phyloP scores from a whole-genome alignment of 2,113 vertebrate species.

The Loxodonta africana region DNA sequence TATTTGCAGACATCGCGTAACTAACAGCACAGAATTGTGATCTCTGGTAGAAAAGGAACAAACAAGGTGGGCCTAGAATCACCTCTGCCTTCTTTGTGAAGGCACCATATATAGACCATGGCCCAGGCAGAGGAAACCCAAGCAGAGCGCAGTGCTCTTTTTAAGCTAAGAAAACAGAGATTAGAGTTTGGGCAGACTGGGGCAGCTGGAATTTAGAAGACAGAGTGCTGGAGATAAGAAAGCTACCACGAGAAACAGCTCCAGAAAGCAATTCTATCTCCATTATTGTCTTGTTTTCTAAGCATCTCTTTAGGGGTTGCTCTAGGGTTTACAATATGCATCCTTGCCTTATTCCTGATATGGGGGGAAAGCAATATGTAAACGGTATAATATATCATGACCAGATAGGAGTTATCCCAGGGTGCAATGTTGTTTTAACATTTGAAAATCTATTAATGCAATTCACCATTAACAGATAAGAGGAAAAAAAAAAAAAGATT shows the following conservation, averaged over 20 bases:
- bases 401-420: background rate
- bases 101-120: background rate
- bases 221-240: background rate
- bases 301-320: background rate
- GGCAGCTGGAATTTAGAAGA: constrained; percentile 1
- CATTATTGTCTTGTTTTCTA: background rate
- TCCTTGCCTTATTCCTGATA: constrained; percentile 27
- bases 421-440: background rate
- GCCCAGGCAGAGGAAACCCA: background rate
- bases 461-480: constrained; percentile 26
- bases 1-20: background rate
- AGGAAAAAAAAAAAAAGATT: background rate
- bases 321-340: background rate
- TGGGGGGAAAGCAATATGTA: background rate
- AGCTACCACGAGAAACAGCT: background rate
- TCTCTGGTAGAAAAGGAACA: background rate
- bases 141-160: background rate
- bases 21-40: background rate
- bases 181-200: background rate
- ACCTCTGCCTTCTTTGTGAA: background rate
- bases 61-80: background rate
- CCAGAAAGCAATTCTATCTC: background rate
- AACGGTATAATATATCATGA: background rate
- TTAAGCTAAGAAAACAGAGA: background rate
- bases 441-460: background rate